These are phyloP conservation scores for Thumatha senex DNA, from an alignment of 2,888 invertebrate species.

Conservation along the genomic window DNA sequence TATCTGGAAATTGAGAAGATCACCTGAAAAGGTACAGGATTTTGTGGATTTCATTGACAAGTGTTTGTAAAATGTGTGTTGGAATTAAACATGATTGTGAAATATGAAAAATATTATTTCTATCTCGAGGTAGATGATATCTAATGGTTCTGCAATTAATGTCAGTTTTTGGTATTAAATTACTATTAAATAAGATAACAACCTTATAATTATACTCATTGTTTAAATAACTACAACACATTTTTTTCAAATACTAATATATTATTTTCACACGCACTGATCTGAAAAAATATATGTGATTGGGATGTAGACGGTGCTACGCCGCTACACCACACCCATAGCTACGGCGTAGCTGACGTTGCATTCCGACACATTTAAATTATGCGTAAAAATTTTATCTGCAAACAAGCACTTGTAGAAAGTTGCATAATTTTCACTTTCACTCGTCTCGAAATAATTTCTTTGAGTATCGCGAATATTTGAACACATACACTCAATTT, in stretches of 20 bases:
- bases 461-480: constrained; percentile 64
- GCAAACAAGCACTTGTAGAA: constrained; percentile 59
- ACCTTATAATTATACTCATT: neutral
- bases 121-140: neutral
- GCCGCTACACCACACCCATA: constrained; percentile 15
- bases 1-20: constrained; percentile 52
- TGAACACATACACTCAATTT: constrained; percentile 58
- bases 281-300: neutral
- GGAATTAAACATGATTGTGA: constrained; percentile 15
- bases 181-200: neutral
- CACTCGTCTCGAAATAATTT: constrained; percentile 66
- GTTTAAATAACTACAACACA: constrained; percentile 1
- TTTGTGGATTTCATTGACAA: constrained; percentile 39
- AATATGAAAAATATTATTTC: neutral
- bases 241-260: constrained; percentile 23
- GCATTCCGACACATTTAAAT: constrained; percentile 13
- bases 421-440: constrained; percentile 82
- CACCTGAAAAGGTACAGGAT: constrained; percentile 73
- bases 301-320: constrained; percentile 14
- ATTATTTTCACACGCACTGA: neutral
- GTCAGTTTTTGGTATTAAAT: neutral
- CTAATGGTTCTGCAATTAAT: neutral
- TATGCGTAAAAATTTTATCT: constrained; percentile 43
- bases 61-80: constrained; percentile 31
- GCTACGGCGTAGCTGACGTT: constrained; percentile 27